Conservation (phyloP, 2,797 vertebrate genomes). For the Peromyscus melanophrys region DNA sequence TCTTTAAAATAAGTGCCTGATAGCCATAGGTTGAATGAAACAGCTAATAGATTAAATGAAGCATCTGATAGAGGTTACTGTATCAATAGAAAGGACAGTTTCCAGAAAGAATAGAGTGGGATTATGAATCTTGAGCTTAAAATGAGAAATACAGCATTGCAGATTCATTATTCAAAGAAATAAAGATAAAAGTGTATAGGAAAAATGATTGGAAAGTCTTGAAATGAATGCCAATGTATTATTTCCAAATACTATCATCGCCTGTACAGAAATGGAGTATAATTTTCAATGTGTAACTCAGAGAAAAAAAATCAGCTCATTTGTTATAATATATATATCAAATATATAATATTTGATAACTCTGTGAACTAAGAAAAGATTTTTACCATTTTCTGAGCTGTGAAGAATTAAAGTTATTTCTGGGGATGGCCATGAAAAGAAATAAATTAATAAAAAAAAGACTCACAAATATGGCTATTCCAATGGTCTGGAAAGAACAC, state of each 20-base stretch:
- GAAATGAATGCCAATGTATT: neutral
- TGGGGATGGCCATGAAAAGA: neutral
- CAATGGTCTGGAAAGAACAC: neutral
- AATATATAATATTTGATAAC: neutral
- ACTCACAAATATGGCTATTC: neutral
- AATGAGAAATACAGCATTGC: neutral
- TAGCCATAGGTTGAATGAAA: neutral
- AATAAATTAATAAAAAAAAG: neutral
- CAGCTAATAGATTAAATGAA: neutral
- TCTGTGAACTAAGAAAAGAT: neutral
- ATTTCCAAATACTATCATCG: neutral
- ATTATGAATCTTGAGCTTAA: conserved; percentile 7
- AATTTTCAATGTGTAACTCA: neutral
- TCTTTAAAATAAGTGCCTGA: conserved; percentile 22
- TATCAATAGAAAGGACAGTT: neutral
- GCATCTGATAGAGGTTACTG: neutral
- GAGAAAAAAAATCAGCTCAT: neutral
- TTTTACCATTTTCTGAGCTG: neutral
- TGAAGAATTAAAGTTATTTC: neutral
- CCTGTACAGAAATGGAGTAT: neutral
- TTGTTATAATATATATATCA: too few species aligned
- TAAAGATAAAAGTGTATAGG: neutral
- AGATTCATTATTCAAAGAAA: neutral
- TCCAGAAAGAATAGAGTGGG: neutral
- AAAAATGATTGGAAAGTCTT: neutral